A percentile compares a stretch with the other conserved stretches of the same genome.
phyloP scores from a whole-genome alignment of 2,113 vertebrate genomes.

The Paramormyrops kingsleyae region DNA sequence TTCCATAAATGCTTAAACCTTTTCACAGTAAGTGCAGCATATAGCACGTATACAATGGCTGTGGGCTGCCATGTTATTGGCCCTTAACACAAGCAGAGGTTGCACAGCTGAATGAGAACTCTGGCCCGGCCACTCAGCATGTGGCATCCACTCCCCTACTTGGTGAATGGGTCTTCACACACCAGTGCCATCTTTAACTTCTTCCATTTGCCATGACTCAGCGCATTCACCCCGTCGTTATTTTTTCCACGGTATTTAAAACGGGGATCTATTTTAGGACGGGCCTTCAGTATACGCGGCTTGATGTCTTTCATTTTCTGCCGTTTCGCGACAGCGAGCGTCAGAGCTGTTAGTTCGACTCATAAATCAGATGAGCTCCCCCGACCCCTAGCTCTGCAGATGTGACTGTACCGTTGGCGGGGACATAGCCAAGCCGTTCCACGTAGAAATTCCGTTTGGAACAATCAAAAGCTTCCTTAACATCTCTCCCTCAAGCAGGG shows the following conservation, averaged over 20 bases:
- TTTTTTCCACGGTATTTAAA: not conserved
- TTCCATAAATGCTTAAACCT: not conserved
- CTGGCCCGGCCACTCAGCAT: not conserved
- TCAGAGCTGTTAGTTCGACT: not conserved
- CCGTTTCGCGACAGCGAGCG: not conserved
- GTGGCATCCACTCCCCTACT: not conserved
- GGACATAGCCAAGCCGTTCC: not conserved
- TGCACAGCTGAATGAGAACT: not conserved
- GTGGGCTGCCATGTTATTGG: not conserved
- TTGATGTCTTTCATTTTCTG: not conserved
- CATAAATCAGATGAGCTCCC: not conserved
- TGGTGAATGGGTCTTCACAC: not conserved
- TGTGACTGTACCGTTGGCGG: not conserved
- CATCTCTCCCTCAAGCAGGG: not conserved
- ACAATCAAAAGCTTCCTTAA: not conserved
- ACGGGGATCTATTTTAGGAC: not conserved
- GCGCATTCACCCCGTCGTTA: not conserved
- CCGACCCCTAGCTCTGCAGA: not conserved
- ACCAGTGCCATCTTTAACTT: slow-evolving; percentile 8
- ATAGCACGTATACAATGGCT: not conserved
- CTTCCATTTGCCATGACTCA: slow-evolving; percentile 8
- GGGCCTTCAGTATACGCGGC: not conserved
- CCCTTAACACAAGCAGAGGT: not conserved
- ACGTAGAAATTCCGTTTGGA: not conserved
- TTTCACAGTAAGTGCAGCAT: not conserved